A percentile compares a stretch with the other conserved stretches of the same genome.
Evolutionary conservation across 2,888 invertebrate species (phyloP).

Genomic region (Drosophila anomalata): DNA sequence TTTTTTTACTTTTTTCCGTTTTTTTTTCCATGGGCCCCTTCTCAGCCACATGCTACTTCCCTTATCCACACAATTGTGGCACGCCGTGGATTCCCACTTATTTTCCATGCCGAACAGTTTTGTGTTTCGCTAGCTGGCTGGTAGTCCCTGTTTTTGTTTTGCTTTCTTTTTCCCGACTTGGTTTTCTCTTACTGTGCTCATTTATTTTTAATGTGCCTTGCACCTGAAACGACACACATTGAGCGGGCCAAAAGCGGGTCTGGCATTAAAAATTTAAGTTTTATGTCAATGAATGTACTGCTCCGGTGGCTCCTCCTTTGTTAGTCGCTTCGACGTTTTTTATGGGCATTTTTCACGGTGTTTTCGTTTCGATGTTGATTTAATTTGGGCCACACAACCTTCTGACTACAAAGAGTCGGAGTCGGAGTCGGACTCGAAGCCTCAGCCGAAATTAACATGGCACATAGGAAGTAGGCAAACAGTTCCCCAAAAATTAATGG

Average conservation of each 20-base stretch:
- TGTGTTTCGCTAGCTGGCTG: conserved; percentile 27
- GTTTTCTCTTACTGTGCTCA: conserved; percentile 49
- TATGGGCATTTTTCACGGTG: conserved; percentile 37
- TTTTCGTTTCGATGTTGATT: conserved; percentile 51
- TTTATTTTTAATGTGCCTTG: conserved; percentile 69
- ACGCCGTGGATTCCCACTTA: conserved; percentile 40
- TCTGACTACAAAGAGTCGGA: conserved; percentile 14
- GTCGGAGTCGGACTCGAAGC: not conserved
- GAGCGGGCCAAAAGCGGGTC: conserved; percentile 18
- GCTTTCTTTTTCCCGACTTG: conserved; percentile 10
- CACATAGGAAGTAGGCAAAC: conserved; percentile 31
- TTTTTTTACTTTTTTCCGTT: not conserved
- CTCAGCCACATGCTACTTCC: not conserved
- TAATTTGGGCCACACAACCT: conserved; percentile 38
- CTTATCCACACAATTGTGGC: conserved; percentile 42
- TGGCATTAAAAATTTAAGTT: conserved; percentile 71
- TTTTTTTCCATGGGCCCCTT: not conserved
- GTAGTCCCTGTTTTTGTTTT: conserved; percentile 34
- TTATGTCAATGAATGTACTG: conserved; percentile 63
- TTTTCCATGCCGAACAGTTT: conserved; percentile 44
- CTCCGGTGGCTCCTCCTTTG: conserved; percentile 21
- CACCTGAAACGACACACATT: conserved; percentile 58
- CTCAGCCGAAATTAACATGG: conserved; percentile 29
- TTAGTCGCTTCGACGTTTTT: conserved; percentile 28
- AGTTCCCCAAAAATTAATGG: conserved; percentile 22